Conservation (phyloP, 2,888 invertebrate species). For the Phengaris arion region DNA sequence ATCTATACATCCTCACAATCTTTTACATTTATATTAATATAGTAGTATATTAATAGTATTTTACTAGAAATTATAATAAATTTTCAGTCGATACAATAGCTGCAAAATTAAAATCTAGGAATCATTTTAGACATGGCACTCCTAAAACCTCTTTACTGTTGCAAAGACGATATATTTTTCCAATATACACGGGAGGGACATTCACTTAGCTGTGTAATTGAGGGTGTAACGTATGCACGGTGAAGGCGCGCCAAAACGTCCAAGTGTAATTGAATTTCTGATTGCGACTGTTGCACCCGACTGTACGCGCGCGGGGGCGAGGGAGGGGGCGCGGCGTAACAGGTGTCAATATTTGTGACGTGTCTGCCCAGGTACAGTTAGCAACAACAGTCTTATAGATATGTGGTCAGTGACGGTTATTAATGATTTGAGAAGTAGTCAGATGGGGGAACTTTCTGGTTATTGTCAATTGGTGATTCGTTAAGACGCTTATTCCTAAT, state of each 20-base stretch:
- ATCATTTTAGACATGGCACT: too few species aligned
- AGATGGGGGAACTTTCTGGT: too few species aligned
- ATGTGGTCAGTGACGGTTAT: too few species aligned
- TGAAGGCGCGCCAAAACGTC: constrained; percentile 47
- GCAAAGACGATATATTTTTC: background rate
- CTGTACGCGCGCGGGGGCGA: background rate
- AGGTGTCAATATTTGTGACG: constrained; percentile 55
- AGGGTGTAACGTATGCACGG: constrained; percentile 16
- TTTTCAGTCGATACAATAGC: too few species aligned
- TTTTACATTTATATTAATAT: too few species aligned
- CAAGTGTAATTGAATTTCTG: constrained; percentile 67
- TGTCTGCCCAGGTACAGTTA: constrained; percentile 32
- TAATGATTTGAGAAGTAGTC: too few species aligned
- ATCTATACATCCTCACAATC: too few species aligned
- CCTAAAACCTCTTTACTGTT: background rate
- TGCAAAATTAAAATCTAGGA: too few species aligned
- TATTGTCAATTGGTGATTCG: too few species aligned
- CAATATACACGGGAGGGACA: constrained; percentile 3
- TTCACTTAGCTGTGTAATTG: constrained; percentile 23
- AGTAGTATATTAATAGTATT: too few species aligned
- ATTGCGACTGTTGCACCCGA: constrained; percentile 51
- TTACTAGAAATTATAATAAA: too few species aligned
- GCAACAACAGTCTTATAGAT: constrained; percentile 7
- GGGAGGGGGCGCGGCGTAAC: constrained; percentile 52
- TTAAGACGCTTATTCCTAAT: too few species aligned